phyloP scores from a whole-genome alignment of 2,113 vertebrate species.

The Gallinago paraguaiae region DNA sequence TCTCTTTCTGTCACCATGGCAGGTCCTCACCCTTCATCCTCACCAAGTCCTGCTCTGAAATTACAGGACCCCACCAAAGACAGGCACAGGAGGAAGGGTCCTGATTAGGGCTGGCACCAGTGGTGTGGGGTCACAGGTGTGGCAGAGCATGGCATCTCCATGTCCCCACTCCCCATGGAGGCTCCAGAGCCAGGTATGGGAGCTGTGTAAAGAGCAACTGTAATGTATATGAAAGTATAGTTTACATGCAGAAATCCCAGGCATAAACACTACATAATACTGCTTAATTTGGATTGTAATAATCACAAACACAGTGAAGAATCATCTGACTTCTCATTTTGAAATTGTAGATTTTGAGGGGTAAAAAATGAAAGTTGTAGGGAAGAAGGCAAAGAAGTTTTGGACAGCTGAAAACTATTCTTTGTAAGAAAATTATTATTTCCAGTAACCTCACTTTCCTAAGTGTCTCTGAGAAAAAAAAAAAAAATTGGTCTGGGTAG shows the following conservation, averaged over 20 bases:
- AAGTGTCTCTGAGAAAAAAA: background rate
- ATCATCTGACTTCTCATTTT: background rate
- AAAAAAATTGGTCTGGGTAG: background rate
- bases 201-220: background rate
- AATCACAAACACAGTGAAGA: background rate
- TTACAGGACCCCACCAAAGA: background rate
- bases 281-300: background rate
- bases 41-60: background rate
- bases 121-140: background rate
- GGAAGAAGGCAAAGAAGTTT: background rate
- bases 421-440: background rate
- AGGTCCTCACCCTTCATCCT: background rate
- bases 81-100: background rate
- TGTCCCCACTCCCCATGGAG: accelerated
- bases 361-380: background rate
- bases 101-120: background rate
- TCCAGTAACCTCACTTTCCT: background rate
- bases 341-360: background rate
- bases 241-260: background rate
- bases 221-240: background rate
- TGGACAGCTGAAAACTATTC: background rate
- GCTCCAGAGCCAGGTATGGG: background rate
- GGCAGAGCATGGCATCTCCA: background rate
- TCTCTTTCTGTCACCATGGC: background rate
- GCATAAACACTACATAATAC: background rate